phyloP scores from a whole-genome alignment of 1,140 invertebrate genomes.

The Pentalonia nigronervosa region DNA sequence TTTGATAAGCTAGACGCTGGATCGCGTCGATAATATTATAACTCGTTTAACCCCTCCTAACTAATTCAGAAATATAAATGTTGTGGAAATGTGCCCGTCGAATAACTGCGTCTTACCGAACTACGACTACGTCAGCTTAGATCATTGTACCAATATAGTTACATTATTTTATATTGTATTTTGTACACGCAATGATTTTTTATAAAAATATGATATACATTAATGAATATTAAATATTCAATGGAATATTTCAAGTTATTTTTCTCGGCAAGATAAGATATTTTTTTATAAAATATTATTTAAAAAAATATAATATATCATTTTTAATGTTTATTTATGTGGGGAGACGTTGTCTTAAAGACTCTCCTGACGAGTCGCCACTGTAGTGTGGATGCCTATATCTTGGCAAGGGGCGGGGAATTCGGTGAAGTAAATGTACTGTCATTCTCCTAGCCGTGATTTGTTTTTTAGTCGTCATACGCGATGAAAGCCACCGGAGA shows the following conservation, averaged over 20 bases:
- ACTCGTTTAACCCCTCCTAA: background rate
- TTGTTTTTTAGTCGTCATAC: background rate
- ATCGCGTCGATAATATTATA: background rate
- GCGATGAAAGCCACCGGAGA: background rate
- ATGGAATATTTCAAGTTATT: background rate
- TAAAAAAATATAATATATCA: too few species aligned
- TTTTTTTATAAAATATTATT: background rate
- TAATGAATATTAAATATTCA: too few species aligned
- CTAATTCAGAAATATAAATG: background rate
- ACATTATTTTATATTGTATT: too few species aligned
- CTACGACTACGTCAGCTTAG: background rate
- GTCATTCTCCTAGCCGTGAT: background rate
- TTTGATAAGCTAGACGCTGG: background rate
- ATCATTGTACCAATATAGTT: background rate
- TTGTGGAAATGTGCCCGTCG: background rate
- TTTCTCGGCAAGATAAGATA: background rate
- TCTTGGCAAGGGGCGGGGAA: background rate
- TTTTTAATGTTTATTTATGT: too few species aligned
- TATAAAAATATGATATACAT: background rate
- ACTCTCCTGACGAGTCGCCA: background rate
- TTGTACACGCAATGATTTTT: background rate
- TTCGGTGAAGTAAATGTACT: background rate
- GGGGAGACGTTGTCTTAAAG: background rate
- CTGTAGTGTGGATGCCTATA: too few species aligned
- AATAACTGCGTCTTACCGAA: background rate